phyloP scores from a whole-genome alignment of 2,797 vertebrate species.

The Scolopax rusticola region DNA sequence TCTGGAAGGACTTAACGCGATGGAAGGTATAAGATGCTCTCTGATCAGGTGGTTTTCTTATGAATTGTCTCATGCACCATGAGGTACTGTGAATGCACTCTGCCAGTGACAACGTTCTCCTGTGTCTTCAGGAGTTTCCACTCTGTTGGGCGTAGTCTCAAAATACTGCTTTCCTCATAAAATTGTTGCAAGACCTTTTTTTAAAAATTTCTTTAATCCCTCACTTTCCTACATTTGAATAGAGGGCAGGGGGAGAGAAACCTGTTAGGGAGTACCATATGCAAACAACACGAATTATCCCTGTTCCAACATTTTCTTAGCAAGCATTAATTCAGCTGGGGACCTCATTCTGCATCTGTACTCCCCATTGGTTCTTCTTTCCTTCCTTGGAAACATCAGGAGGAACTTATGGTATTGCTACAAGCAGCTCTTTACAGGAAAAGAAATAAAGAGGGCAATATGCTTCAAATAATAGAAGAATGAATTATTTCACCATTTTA shows the following conservation, averaged over 20 bases:
- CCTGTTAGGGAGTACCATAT: background rate
- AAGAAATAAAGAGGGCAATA: conserved; percentile 46
- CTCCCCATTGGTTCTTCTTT: background rate
- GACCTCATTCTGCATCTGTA: background rate
- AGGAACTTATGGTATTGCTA: background rate
- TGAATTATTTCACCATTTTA: conserved; percentile 53
- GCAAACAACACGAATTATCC: conserved; percentile 2
- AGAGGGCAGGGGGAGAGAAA: background rate
- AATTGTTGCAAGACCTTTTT: background rate
- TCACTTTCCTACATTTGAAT: background rate
- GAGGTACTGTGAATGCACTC: background rate
- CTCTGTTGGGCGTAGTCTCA: background rate
- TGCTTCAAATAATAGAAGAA: conserved; percentile 50
- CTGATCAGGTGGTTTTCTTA: background rate
- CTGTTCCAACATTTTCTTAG: conserved; percentile 21
- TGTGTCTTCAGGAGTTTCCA: background rate
- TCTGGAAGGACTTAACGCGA: background rate
- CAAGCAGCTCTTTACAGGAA: conserved; percentile 41
- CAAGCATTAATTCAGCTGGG: background rate
- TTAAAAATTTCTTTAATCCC: background rate
- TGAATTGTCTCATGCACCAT: background rate
- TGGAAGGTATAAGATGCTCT: background rate
- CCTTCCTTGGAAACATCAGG: conserved; percentile 10
- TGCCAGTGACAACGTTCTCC: background rate
- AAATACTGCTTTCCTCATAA: background rate